Percentiles rank a stretch among this genome's conserved stretches.
Evolutionary conservation across 2,113 vertebrate species (phyloP).

Genomic region (Campylomormyrus tamandua): DNA sequence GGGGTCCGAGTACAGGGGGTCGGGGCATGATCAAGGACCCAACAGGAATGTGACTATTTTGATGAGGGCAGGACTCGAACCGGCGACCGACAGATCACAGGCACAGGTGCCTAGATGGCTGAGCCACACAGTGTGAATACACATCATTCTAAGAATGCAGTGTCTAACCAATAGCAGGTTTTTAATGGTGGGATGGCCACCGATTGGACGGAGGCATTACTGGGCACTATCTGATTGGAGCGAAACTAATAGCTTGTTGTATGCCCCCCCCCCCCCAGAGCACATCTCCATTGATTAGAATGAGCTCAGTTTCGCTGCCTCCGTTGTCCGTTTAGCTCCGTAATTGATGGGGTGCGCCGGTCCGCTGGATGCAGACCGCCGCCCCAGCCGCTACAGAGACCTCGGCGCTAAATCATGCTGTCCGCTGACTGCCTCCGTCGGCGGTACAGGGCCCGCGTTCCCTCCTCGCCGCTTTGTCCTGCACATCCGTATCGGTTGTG

Average conservation of each 20-base stretch:
- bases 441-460: neutral
- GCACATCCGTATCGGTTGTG: slow-evolving; percentile 12
- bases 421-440: neutral
- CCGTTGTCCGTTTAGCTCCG: slow-evolving; percentile 44
- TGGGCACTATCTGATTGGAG: slow-evolving; percentile 21
- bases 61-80: neutral
- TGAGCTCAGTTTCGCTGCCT: slow-evolving; percentile 34
- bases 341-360: slow-evolving; percentile 44
- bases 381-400: neutral
- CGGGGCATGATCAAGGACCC: neutral
- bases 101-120: neutral
- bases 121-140: neutral
- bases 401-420: slow-evolving; percentile 25
- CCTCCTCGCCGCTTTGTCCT: slow-evolving; percentile 21
- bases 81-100: neutral
- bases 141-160: neutral
- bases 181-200: neutral
- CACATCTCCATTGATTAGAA: slow-evolving; percentile 51
- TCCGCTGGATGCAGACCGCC: neutral
- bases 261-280: slow-evolving; percentile 29
- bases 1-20: neutral
- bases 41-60: neutral
- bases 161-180: neutral
- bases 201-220: neutral
- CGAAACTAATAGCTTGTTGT: slow-evolving; percentile 46